A percentile compares a stretch with the other conserved stretches of the same genome.
Evolutionary conservation across 30 jellyfish, hydroid and myxozoan genomes (phyloP).

Genomic region (Phacellophora camtschatica): DNA sequence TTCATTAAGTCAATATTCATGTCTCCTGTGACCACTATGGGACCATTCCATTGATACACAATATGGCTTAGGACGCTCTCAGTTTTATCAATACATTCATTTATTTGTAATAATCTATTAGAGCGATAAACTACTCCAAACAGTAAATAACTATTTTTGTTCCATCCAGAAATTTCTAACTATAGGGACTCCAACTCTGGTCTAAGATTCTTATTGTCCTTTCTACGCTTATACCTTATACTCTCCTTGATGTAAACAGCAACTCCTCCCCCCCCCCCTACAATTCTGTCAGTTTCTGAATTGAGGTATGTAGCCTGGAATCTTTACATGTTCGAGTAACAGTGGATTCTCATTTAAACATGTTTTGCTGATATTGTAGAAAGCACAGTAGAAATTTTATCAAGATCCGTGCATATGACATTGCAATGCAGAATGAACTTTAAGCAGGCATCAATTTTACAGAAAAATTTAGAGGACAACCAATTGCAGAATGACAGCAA

Average conservation of each 20-base stretch:
- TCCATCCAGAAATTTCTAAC: slow-evolving; percentile 47
- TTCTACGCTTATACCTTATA: background rate
- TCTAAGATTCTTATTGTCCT: slow-evolving; percentile 20
- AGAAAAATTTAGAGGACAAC: too few relatives aligned
- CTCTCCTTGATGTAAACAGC: slow-evolving; percentile 33
- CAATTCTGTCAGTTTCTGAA: slow-evolving; percentile 13
- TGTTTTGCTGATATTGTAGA: slow-evolving; percentile 5
- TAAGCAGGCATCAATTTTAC: too few relatives aligned
- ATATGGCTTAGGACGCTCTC: slow-evolving; percentile 8
- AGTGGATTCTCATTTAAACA: slow-evolving; percentile 13
- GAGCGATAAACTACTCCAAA: slow-evolving; percentile 29
- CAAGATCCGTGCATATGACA: too few relatives aligned
- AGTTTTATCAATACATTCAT: slow-evolving; percentile 1
- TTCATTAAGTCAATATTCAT: slow-evolving; percentile 40
- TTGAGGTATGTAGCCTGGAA: slow-evolving; percentile 21
- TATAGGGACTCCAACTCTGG: slow-evolving; percentile 38
- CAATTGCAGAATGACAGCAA: too few relatives aligned
- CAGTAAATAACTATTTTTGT: slow-evolving; percentile 41
- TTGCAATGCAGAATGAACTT: too few relatives aligned
- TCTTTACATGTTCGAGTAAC: slow-evolving; percentile 24
- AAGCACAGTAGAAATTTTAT: too few relatives aligned
- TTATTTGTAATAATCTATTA: background rate
- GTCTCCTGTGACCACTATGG: slow-evolving; percentile 37
- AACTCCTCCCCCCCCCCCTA: slow-evolving; percentile 68
- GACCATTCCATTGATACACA: background rate